Evolutionary conservation across 2,797 vertebrate species (phyloP), one percentile per base, ranked within the genome.

Genomic region (Silurus aristotelis): DNA sequence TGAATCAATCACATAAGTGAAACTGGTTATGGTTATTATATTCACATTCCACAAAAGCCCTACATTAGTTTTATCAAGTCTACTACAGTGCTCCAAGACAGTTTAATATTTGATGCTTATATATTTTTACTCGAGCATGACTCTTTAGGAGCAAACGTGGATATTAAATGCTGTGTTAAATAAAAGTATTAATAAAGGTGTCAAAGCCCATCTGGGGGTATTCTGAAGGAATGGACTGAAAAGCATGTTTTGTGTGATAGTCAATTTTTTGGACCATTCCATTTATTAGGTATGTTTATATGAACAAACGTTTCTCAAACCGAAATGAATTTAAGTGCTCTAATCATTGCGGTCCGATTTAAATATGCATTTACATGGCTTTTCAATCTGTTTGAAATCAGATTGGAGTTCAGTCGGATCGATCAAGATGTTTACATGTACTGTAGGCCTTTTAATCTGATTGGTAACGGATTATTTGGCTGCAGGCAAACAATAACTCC

Each of bases 1-100:
- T 91, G 90, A 95, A 94, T 95, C 94, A 94, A 94, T 95, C 94
- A 94, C 92, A 95, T 92, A 91, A 93, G 93, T 93, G 92, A 93
- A 92, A 92, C 93, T 92, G 93, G 94, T 94, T 93, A 92, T 80
- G 87, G 91, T 93, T 94, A 94, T 94, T 94, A 94, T 89, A 87
- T 92, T 82, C 76, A 86, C 76, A 84, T 70, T 86, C 48, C 78
- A 83, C 58, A 75, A 80, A 75, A 75, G n/a, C 25, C 22, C 58
- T 75, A 52, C 60, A 64, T 63, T 83, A 46, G 81, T 46, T 60
- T 60, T 27, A 81, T 67, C 80, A 81, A 56, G 63, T 31, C 55
- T 10, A 14, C 46, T 55, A 55, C 19, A 20, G 66, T 38, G 76
- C 58, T 80, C 79, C 10, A 4, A 80, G 63, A 66, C 63, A 80